Base-by-base conservation (phyloP, 2,888 invertebrate species). In the Ommatoiulus sabulosus region DNA sequence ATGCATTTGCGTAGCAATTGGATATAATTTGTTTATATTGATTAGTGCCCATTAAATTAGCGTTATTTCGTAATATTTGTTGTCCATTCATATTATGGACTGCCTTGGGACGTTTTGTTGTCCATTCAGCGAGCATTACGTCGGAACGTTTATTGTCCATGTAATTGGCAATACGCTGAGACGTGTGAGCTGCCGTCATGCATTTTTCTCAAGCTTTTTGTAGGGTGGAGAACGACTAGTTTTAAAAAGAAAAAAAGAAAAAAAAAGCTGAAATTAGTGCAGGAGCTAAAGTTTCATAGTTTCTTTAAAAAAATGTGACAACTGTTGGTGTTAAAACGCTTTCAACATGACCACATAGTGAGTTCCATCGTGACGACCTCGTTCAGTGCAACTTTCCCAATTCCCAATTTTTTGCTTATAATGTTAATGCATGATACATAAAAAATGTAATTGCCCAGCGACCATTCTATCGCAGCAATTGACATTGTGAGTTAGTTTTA, bases 211-310 rank as follows among this genome's bases (percentile, higher is more conserved):
- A 80, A 80, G 80, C 24, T 10, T 43, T 80, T 80, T 80, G 80
- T 80, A 35, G 80, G 80, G 80, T 35, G 80, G 80, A 80, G 80
- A 80, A 12, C 7, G 35, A 80, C 80, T 80, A 80, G 80, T 80
- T 80, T 24, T 48, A 48, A 48, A 48, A 72, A 57, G 17, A 72
- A 35, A 80, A 24, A 80, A 80, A 80, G 12, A 7, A 20, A 63
- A n/a, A 5, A 80, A 80, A 80, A 80, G 80, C 80, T 80, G 80
- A 80, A 80, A 80, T 80, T 80, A 80, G 80, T 80, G 80, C 80
- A 80, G 80, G 35, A 15, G 80, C 80, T 35, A 80, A 35, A 80
- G 80, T 80, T 80, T 80, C 80, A 35, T 35, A 80, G 35, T 80
- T 80, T 43, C 3, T 7, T 80, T 17, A 15, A 35, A 80, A 20